Conservation (phyloP, 1,140 invertebrate genomes). For the Bradynema listronoti region DNA sequence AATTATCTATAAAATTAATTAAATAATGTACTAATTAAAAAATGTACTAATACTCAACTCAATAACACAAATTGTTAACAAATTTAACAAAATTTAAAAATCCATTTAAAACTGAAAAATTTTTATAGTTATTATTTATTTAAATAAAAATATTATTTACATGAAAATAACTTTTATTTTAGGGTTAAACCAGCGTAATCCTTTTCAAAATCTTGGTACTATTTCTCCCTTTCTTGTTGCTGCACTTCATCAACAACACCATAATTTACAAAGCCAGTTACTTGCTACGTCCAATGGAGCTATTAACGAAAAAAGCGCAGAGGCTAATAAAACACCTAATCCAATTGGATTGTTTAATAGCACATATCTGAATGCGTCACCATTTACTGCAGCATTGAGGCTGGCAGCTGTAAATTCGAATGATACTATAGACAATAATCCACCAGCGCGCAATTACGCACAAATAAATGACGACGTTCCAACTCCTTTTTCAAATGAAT, state of each 20-base stretch:
- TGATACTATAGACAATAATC: too few species aligned
- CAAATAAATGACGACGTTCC: too few species aligned
- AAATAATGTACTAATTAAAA: too few species aligned
- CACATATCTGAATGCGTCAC: neutral
- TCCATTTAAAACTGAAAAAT: too few species aligned
- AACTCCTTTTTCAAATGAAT: too few species aligned
- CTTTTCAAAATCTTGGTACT: slow-evolving; percentile 22
- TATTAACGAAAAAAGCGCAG: neutral
- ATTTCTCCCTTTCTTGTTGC: slow-evolving; percentile 27
- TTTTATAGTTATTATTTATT: neutral
- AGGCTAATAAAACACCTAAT: neutral
- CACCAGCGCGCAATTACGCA: too few species aligned
- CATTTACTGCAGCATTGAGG: slow-evolving; percentile 5
- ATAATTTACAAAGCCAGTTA: slow-evolving; percentile 16
- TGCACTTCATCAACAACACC: slow-evolving; percentile 20
- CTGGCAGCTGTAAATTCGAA: neutral
- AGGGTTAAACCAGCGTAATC: slow-evolving; percentile 19
- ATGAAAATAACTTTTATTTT: neutral
- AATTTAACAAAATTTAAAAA: too few species aligned
- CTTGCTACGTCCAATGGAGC: neutral
- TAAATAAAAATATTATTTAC: neutral
- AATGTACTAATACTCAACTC: too few species aligned
- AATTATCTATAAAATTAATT: too few species aligned
- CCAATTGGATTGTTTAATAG: neutral
- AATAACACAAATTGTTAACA: too few species aligned